Evolutionary conservation across 2,888 invertebrate species (phyloP), one percentile per base, ranked within the genome.

Genomic region (Psococerastis gibbosa): DNA sequence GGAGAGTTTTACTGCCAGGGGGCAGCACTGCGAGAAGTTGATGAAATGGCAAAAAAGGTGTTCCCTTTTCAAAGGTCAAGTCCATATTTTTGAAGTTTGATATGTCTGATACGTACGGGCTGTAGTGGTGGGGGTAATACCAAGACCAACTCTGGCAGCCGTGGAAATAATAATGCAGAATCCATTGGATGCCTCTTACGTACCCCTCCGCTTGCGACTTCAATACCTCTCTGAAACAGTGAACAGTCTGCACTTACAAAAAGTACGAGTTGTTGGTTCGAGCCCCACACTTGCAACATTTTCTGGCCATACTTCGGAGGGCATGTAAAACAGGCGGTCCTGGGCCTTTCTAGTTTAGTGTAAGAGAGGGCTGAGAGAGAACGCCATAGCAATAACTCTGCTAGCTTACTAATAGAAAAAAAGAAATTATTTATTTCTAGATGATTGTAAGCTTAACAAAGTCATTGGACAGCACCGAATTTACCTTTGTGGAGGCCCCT

Each of bases 111-210:
- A 94, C 82, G 58, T 81, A 95, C 0, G 97, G 97, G 0, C 95
- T 85, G 62, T 97, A 98, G 62, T 98, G 95, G 57, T 88, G 85
- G 0, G 94, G 92, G 62, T 94, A 98, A 63, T 72, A 95, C 97
- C 97, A 98, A 22, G 88, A 84, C 98, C 98, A 98, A 0, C 92
- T 94, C 42, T 83, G 82, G 35, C 92, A 88, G 4, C 97, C 97
- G 55, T 87, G 78, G 63, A 92, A 97, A 61, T 98, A 98, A 61
- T 98, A 98, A 57, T 81, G 73, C 15, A 97, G 66, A 57, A 91
- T 89, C 97, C 97, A 98, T 55, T 97, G 95, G 41, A 98, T 76
- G 0, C 92, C 95, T 32, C 79, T 69, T 8, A 97, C 80, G 59
- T 95, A 98, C 42, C 83, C 78, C 56, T 80, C 77, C 0, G 91